A percentile compares a stretch with the other conserved stretches of the same genome.
Evolutionary conservation across 2,113 vertebrate species (phyloP).

Genomic region (Poeciliopsis retropinna): DNA sequence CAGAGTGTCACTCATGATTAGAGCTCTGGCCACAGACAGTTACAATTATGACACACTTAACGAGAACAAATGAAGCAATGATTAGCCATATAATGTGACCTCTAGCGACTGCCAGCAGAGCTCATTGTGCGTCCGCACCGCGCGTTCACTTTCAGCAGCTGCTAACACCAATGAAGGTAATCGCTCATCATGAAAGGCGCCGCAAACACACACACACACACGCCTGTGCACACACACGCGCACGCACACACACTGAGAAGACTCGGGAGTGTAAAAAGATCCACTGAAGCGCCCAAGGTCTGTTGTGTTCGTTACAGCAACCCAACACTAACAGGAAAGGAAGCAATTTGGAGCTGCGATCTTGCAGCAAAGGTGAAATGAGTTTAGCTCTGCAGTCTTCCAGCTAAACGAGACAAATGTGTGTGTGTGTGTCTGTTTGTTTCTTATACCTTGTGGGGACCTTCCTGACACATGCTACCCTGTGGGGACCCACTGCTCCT

Average conservation of each 20-base stretch:
- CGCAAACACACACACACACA: not conserved
- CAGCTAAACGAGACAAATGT: slow-evolving; percentile 52
- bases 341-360: not conserved
- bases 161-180: slow-evolving; percentile 38
- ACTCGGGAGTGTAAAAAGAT: not conserved
- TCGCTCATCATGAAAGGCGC: slow-evolving; percentile 22
- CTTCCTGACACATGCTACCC: too few species aligned
- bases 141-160: slow-evolving; percentile 31
- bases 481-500: too few species aligned
- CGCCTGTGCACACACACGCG: not conserved
- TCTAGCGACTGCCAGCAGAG: slow-evolving; percentile 1
- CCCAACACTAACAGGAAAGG: not conserved
- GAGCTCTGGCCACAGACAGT: slow-evolving; percentile 9
- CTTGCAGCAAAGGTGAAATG: slow-evolving; percentile 26
- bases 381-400: slow-evolving; percentile 35
- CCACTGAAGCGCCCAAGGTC: not conserved
- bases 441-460: too few species aligned
- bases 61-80: slow-evolving; percentile 58
- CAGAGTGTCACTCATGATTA: slow-evolving; percentile 50
- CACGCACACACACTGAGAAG: not conserved
- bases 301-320: slow-evolving; percentile 23
- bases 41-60: slow-evolving; percentile 50
- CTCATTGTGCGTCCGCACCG: not conserved
- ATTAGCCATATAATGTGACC: slow-evolving; percentile 54
- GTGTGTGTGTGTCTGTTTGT: not conserved